Percentiles rank a stretch among this genome's conserved stretches.
These are phyloP conservation scores for Accipiter virgatus DNA, from an alignment of 2,113 vertebrate genomes.

Conservation along the genomic window DNA sequence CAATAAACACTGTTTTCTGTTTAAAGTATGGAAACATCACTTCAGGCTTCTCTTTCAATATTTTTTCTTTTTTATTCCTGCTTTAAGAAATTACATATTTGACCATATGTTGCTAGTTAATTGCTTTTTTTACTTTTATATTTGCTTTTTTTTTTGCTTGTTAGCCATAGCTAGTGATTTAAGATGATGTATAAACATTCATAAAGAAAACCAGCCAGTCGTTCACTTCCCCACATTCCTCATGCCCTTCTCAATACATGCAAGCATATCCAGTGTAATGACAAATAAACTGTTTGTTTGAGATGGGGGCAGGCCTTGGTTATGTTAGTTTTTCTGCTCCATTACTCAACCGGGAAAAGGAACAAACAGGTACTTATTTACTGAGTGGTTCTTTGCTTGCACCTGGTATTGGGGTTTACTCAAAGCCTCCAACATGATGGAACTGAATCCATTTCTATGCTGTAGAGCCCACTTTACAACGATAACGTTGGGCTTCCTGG, in stretches of 20 bases:
- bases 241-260: not conserved
- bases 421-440: not conserved
- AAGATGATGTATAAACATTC: not conserved
- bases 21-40: not conserved
- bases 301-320: not conserved
- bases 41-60: not conserved
- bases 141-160: not conserved
- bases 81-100: not conserved
- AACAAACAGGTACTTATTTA: not conserved
- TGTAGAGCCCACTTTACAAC: not conserved
- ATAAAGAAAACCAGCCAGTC: not conserved
- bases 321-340: not conserved
- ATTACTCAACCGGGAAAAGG: not conserved
- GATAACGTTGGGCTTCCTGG: not conserved
- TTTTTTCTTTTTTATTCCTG: not conserved
- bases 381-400: not conserved
- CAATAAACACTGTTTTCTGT: not conserved
- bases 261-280: not conserved
- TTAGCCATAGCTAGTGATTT: not conserved
- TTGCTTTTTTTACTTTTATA: not conserved
- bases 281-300: not conserved
- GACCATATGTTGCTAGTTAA: not conserved
- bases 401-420: not conserved
- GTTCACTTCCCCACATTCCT: not conserved
- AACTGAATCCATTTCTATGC: not conserved